phyloP scores from a whole-genome alignment of 2,888 invertebrate genomes.

The Adela reaumurella region DNA sequence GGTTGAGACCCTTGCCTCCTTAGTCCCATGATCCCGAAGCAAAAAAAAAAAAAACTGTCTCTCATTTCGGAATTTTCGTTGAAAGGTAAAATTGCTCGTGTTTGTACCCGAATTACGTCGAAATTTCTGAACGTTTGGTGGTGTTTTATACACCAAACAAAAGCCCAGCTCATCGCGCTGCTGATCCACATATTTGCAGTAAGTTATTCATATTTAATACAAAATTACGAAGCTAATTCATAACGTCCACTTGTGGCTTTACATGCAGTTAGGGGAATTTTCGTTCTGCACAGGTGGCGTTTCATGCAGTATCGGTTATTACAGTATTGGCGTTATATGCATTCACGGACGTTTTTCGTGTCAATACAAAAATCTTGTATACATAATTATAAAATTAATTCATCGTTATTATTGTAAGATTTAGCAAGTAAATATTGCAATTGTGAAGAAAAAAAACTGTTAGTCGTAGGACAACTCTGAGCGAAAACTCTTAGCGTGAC shows the following conservation, averaged over 20 bases:
- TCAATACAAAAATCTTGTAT: no score
- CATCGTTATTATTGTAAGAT: no score
- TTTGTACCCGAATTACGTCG: neutral
- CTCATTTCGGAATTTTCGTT: conserved; percentile 8
- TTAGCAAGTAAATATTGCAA: no score
- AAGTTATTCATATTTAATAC: neutral
- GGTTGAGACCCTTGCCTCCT: conserved; percentile 25
- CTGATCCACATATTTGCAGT: neutral
- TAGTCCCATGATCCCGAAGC: conserved; percentile 22
- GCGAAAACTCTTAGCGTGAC: no score
- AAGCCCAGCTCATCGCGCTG: neutral
- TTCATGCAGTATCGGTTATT: neutral
- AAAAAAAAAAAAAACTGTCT: conserved; percentile 14
- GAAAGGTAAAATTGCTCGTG: neutral
- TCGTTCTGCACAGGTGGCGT: neutral
- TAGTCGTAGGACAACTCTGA: no score
- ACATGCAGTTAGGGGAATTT: neutral
- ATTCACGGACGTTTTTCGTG: neutral
- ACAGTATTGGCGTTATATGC: neutral
- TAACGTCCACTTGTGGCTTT: neutral
- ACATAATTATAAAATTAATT: no score
- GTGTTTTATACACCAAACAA: neutral
- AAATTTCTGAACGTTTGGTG: neutral
- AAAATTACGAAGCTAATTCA: neutral
- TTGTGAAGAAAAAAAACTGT: no score